Evolutionary conservation across 1,140 invertebrate genomes (phyloP), one percentile per base, ranked within the genome.

Genomic region (Mamestra configurata): DNA sequence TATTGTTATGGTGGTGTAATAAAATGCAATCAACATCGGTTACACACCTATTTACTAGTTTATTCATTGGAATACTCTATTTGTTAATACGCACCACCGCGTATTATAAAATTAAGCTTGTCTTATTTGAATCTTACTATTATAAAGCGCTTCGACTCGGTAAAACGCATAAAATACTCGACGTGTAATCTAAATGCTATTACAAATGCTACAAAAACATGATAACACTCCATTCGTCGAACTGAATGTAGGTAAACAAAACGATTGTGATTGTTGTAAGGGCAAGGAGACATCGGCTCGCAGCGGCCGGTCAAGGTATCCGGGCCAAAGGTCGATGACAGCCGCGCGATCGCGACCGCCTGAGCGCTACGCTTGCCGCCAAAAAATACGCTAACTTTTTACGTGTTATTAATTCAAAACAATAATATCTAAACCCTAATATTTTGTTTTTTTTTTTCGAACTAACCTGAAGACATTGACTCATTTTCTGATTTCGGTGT

Each of bases 401-500:
- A 59, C 76, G 77, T 80, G 24, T 77, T 53, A 77, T 15, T 43
- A 66, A 20, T 64, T 20, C 31, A 75, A 57, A 49, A 81, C 59
- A 73, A 80, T 31, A 81, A 78, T 73, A 37, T 49, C 13, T 68
- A 53, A 3, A 24, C 59, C 55, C 24, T 27, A 11, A 77, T 79
- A 73, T 64, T 71, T 40, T 35, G 0, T 22, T 27, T 43, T 22
- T 27, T 61, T 59, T 20, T 13, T 37, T 73, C 82, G 82, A 64
- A 79, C 92, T 93, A 83, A 95, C 94, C 94, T 95, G 94, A 95
- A 76, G 94, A 95, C 81, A 95, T 94, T 22, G 94, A 95, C 84
- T 95, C 95, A 79, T 95, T 95, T 87, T 95, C 95, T 7, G 95
- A 95, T 86, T 95, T 95, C 3, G 95, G 95, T 55, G 94, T 95